Evolutionary conservation across 2,888 invertebrate species (phyloP), one percentile per base, ranked within the genome.

Genomic region (Aspidapion aeneum): DNA sequence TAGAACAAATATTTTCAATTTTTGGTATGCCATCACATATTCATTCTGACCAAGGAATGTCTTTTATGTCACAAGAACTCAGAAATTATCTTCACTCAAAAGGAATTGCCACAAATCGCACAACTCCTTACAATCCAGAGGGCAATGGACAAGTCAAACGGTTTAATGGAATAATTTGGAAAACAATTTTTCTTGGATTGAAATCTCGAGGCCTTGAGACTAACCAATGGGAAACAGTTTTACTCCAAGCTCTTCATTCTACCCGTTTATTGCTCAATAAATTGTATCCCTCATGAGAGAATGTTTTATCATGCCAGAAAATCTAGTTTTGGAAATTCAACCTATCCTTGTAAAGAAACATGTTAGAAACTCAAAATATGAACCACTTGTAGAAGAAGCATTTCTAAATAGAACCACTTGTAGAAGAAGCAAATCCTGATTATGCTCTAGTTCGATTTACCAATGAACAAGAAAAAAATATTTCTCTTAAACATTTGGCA

Each of bases 91-190:
- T 59, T 16, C 21, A 49, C 21, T 21, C 59, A 20, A 18, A 50
- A 1, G 58, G 59, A 49, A 55, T 63, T 48, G 56, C 63, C 17
- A 55, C 59, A n/a, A 63, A 55, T 54, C 21, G 58, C 18, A 58
- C 62, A 35, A 35, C 35, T 7, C 35, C 12, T 35, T 35, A 35
- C 12, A 35, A 35, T 35, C 35, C 12, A 35, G 35, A 3, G 3
- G 35, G 35, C 3, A 35, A 35, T 35, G 35, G 35, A 12, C 35
- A 35, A 35, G 35, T 35, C 5, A 12, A 35, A 35, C 3, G 35
- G 12, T 35, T 7, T 35, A 35, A 35, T 35, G 35, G 35, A 35
- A 35, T 12, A 35, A 35, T 35, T 7, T 35, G 35, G 35, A 35
- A 35, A 35, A 12, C 35, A 35, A 12, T 35, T 12, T 7, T 3